These are phyloP conservation scores for Aplodontia rufa DNA, from an alignment of 2,113 vertebrate species.

Conservation along the genomic window DNA sequence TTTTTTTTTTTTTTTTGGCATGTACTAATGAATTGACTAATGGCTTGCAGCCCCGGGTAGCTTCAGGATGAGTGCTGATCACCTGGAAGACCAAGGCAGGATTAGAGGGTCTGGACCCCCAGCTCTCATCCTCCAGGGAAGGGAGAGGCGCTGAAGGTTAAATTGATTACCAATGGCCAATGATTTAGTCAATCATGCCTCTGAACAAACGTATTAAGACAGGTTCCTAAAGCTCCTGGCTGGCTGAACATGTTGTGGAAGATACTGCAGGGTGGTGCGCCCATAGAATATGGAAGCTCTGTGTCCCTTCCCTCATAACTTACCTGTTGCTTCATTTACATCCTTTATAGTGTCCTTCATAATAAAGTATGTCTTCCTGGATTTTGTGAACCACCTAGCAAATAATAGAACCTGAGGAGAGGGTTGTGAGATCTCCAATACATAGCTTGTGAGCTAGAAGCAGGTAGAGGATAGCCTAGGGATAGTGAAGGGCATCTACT, in stretches of 20 bases:
- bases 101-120: neutral
- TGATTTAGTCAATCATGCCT: neutral
- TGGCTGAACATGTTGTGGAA: too few relatives aligned
- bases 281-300: too few relatives aligned
- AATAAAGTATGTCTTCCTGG: neutral
- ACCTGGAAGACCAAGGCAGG: neutral
- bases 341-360: neutral
- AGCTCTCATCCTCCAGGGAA: neutral
- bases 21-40: neutral
- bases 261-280: neutral
- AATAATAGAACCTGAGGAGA: neutral
- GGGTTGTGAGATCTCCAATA: neutral
- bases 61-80: neutral
- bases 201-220: neutral
- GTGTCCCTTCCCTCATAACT: neutral
- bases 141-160: neutral
- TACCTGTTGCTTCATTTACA: neutral
- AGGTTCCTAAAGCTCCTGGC: neutral
- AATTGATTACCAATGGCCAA: neutral
- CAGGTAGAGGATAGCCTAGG: neutral
- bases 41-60: neutral
- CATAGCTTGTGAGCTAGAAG: neutral
- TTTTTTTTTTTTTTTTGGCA: too few relatives aligned
- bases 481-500: neutral
- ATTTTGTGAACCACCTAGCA: neutral